Percentiles rank a stretch among this genome's conserved stretches.
Evolutionary conservation across 2,888 invertebrate species (phyloP).

Genomic region (Pheosia tremula): DNA sequence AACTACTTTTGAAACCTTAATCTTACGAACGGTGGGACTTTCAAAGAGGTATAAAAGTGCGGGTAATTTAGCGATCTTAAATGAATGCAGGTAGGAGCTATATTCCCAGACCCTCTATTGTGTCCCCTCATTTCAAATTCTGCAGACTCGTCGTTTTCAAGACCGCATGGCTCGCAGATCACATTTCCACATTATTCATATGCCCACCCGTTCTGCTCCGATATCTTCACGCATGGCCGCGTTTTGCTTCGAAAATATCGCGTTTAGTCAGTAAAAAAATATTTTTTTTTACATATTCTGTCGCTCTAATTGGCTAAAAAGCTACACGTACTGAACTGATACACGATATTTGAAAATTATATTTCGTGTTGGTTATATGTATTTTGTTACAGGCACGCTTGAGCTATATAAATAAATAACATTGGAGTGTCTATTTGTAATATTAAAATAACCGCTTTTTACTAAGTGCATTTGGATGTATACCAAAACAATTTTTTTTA

Average conservation of each 20-base stretch:
- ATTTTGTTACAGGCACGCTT: no score
- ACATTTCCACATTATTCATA: slow-evolving; percentile 24
- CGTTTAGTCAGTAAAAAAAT: slow-evolving; percentile 27
- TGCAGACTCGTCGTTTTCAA: slow-evolving; percentile 4
- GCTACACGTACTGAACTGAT: neutral
- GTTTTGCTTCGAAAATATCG: slow-evolving; percentile 21
- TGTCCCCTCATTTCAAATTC: slow-evolving; percentile 11
- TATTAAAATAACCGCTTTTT: no score
- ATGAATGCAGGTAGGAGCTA: neutral
- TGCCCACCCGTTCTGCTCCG: slow-evolving; percentile 13
- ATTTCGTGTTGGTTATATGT: neutral
- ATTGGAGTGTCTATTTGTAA: no score
- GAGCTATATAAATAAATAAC: no score
- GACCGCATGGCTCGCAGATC: slow-evolving; percentile 9
- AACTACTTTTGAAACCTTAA: neutral
- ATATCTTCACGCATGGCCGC: slow-evolving; percentile 28
- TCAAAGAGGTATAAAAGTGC: slow-evolving; percentile 9
- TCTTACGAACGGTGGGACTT: slow-evolving; percentile 7
- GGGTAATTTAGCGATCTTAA: no score
- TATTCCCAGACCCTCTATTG: neutral
- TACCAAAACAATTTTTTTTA: no score
- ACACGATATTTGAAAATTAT: neutral
- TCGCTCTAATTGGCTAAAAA: slow-evolving; percentile 28
- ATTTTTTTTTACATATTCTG: slow-evolving; percentile 15
- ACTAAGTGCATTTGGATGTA: no score